These are phyloP conservation scores for Melanocharis versteri DNA, from an alignment of 2,113 vertebrate genomes.

Conservation along the genomic window DNA sequence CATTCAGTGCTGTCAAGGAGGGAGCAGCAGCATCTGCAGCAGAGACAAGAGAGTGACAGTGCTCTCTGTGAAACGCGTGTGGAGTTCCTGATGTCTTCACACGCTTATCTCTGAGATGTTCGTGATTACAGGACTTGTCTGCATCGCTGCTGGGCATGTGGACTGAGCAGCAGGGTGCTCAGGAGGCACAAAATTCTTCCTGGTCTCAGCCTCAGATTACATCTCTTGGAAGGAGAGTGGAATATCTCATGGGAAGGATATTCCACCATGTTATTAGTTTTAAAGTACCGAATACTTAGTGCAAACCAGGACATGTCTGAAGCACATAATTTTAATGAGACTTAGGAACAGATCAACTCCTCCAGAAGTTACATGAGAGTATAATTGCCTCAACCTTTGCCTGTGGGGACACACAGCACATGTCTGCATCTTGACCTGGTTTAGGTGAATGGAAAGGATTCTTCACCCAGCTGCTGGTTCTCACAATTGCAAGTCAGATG, in stretches of 20 bases:
- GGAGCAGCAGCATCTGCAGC: neutral
- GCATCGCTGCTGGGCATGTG: neutral
- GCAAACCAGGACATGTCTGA: slow-evolving; percentile 32
- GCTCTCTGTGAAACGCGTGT: neutral
- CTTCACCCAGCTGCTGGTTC: neutral
- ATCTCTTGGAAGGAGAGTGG: neutral
- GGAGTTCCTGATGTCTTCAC: neutral
- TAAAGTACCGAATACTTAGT: neutral
- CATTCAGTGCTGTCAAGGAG: neutral
- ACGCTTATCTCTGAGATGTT: neutral
- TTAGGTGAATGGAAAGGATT: neutral
- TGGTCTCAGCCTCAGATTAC: neutral
- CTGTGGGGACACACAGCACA: neutral
- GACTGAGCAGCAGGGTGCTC: neutral
- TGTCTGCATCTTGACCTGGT: neutral
- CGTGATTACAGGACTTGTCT: neutral
- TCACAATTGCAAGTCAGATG: neutral
- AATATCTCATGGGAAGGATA: neutral
- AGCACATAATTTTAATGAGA: slow-evolving; percentile 2
- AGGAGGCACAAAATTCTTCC: neutral
- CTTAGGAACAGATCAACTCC: neutral
- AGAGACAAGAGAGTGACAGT: neutral
- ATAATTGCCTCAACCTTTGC: neutral
- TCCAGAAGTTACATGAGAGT: neutral
- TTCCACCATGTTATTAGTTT: slow-evolving; percentile 10